Evolutionary conservation across 2,888 invertebrate species (phyloP).

Genomic region (Orchestes rusci): DNA sequence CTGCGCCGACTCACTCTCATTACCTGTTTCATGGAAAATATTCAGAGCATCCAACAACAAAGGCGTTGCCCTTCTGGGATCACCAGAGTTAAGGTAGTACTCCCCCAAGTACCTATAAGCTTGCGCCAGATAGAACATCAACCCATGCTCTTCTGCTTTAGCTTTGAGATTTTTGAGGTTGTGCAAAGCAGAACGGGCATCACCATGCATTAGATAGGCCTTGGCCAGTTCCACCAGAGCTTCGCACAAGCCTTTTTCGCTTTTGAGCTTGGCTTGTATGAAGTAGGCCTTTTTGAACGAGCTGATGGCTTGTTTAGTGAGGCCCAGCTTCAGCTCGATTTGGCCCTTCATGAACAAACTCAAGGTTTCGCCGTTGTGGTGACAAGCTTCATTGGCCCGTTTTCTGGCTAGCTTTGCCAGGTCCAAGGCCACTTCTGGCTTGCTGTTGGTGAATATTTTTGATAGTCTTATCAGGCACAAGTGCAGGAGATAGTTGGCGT

Average conservation of each 20-base stretch:
- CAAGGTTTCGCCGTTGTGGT: slow-evolving; percentile 45
- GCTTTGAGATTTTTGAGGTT: slow-evolving; percentile 32
- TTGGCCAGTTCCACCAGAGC: slow-evolving; percentile 49
- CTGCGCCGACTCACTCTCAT: slow-evolving; percentile 31
- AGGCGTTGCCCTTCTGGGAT: slow-evolving; percentile 34
- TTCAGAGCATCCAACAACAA: slow-evolving; percentile 35
- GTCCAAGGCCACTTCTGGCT: slow-evolving; percentile 45
- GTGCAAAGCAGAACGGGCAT: slow-evolving; percentile 28
- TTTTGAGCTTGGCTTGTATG: slow-evolving; percentile 41
- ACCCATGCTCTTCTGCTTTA: slow-evolving; percentile 31
- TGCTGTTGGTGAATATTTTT: slow-evolving; percentile 36
- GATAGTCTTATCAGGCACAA: slow-evolving; percentile 43
- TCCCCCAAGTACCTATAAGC: slow-evolving; percentile 39
- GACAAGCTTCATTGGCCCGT: slow-evolving; percentile 48
- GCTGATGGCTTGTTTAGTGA: slow-evolving; percentile 46
- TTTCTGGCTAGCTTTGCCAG: slow-evolving; percentile 48
- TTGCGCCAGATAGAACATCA: slow-evolving; percentile 35
- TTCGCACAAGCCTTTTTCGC: slow-evolving; percentile 47
- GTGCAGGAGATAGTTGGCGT: slow-evolving; percentile 45
- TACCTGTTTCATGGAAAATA: slow-evolving; percentile 32
- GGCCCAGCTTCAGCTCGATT: slow-evolving; percentile 47
- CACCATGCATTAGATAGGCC: slow-evolving; percentile 44
- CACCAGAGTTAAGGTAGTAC: slow-evolving; percentile 36
- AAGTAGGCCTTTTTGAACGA: slow-evolving; percentile 47
- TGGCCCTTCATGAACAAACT: slow-evolving; percentile 50